A percentile compares a stretch with the other conserved stretches of the same genome.
These are phyloP conservation scores for Oncorhynchus nerka DNA, from an alignment of 2,113 vertebrate genomes.

Conservation along the genomic window DNA sequence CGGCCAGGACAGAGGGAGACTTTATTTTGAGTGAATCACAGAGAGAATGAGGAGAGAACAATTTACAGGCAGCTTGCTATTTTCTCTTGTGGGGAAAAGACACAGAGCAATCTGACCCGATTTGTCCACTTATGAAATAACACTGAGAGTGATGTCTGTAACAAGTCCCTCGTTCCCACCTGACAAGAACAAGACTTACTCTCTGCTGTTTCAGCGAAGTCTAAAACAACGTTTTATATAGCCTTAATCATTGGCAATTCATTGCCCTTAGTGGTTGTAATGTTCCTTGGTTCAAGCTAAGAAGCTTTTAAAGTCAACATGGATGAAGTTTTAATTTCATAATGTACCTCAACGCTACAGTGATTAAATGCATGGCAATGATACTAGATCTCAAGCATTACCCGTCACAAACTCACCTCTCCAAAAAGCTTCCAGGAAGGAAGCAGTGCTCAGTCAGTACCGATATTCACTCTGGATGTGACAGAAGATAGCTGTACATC, in stretches of 20 bases:
- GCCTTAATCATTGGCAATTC: neutral
- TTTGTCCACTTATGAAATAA: neutral
- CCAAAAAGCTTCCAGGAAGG: neutral
- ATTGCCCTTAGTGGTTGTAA: neutral
- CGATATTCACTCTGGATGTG: neutral
- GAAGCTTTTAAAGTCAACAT: neutral
- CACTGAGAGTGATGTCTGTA: neutral
- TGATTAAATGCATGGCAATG: neutral
- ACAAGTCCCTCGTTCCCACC: neutral
- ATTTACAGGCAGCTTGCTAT: no score
- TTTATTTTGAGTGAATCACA: no score
- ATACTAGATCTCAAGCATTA: neutral
- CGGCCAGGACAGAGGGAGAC: no score
- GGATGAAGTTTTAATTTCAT: neutral
- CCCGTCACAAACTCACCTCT: neutral
- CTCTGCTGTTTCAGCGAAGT: neutral
- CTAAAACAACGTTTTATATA: neutral
- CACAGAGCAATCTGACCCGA: neutral
- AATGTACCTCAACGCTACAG: neutral
- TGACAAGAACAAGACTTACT: neutral
- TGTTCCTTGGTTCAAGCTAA: neutral
- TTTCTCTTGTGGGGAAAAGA: neutral
- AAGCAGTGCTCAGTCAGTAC: neutral
- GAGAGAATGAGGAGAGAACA: no score
- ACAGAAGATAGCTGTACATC: no score